These are phyloP conservation scores for Deladenus siricidicola DNA, from an alignment of 2,888 invertebrate species.

Conservation along the genomic window DNA sequence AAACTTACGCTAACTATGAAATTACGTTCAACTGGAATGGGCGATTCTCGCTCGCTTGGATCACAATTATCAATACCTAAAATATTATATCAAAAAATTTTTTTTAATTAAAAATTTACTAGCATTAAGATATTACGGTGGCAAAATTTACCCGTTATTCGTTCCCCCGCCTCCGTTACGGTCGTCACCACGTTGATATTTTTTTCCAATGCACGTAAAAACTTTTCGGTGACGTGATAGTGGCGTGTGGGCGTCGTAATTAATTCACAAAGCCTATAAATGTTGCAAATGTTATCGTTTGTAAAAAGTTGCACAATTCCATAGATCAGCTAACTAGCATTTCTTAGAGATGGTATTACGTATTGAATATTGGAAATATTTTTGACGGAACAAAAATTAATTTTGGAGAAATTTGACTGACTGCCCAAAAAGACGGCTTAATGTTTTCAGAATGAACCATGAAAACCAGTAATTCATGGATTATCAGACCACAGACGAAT, in stretches of 20 bases:
- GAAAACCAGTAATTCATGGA: too few relatives aligned
- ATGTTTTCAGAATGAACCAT: too few relatives aligned
- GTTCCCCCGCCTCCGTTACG: constrained; percentile 30
- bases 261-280: constrained; percentile 74
- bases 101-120: background rate
- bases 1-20: constrained; percentile 26
- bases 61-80: constrained; percentile 12
- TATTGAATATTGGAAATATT: background rate
- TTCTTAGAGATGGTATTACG: too few relatives aligned
- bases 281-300: background rate
- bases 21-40: constrained; percentile 25
- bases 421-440: too few relatives aligned
- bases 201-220: constrained; percentile 91
- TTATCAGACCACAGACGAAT: too few relatives aligned
- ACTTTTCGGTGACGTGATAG: constrained; percentile 90
- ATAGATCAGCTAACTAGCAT: background rate
- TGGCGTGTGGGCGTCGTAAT: constrained; percentile 82
- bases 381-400: too few relatives aligned
- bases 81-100: background rate
- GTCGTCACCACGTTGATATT: constrained; percentile 43
- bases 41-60: constrained; percentile 16
- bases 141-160: constrained; percentile 30
- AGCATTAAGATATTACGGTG: background rate
- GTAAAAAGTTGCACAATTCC: too few relatives aligned
- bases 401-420: too few relatives aligned